These are phyloP conservation scores for Syrrhaptes paradoxus DNA, from an alignment of 2,113 vertebrate genomes.

Conservation along the genomic window DNA sequence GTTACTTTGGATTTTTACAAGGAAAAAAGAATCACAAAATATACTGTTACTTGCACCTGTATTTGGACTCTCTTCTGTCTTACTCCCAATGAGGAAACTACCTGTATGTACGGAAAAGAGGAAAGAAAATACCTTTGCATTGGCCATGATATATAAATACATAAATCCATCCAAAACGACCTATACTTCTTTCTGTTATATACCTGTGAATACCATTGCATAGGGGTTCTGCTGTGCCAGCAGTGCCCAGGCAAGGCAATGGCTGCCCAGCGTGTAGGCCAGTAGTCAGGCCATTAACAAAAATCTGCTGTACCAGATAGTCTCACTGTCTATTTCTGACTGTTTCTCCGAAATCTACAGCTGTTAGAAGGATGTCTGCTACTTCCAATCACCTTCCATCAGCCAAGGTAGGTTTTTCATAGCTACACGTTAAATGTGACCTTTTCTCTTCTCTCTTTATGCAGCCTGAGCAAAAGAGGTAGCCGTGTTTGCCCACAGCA, in stretches of 20 bases:
- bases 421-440: not conserved
- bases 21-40: not conserved
- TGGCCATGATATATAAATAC: no score
- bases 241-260: no score
- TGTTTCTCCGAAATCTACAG: not conserved
- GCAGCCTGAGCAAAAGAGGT: constrained; percentile 37
- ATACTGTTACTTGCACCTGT: not conserved
- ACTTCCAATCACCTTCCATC: not conserved
- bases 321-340: fast-evolving
- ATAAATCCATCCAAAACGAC: no score
- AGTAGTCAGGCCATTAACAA: no score
- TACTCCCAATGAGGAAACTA: not conserved
- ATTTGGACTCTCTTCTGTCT: not conserved
- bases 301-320: no score
- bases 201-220: no score
- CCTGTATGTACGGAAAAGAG: no score
- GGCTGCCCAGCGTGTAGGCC: no score
- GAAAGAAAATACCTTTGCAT: no score
- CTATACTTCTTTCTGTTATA: no score
- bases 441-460: constrained; percentile 38
- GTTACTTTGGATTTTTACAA: not conserved
- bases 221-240: no score
- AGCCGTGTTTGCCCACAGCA: constrained; percentile 69
- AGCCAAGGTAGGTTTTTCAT: not conserved
- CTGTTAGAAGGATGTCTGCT: no score